Conservation (phyloP, 2,797 vertebrate species). For the Somateria mollissima region DNA sequence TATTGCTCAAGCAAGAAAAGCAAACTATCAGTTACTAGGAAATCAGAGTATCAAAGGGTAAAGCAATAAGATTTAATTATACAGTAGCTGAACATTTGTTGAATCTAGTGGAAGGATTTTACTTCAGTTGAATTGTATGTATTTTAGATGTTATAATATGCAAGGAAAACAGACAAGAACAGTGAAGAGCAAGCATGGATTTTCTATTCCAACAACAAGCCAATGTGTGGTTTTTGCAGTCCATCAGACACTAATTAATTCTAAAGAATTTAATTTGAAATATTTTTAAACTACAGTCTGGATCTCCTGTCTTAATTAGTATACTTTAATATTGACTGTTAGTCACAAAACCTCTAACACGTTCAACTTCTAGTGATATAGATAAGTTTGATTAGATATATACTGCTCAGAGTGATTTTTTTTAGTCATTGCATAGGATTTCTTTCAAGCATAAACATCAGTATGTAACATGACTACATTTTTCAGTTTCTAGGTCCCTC, state of each 20-base stretch:
- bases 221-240: not conserved
- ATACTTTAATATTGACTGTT: not conserved
- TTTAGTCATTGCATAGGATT: not conserved
- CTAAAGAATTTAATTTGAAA: not conserved
- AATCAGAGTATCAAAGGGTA: constrained; percentile 35
- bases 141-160: not conserved
- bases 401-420: not conserved
- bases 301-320: not conserved
- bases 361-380: not conserved
- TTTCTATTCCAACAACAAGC: not conserved
- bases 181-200: not conserved
- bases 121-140: not conserved
- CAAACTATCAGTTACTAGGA: constrained; percentile 52
- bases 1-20: constrained; percentile 56
- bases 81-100: constrained; percentile 15
- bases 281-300: not conserved
- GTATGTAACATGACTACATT: not conserved
- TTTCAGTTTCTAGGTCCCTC: not conserved
- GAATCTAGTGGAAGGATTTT: not conserved
- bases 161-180: not conserved
- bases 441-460: not conserved
- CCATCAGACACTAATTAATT: not conserved
- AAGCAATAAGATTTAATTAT: constrained; percentile 34
- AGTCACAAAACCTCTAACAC: not conserved
- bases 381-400: not conserved